These are phyloP conservation scores for Knipowitschia caucasica DNA, from an alignment of 2,797 vertebrate genomes.

Conservation along the genomic window DNA sequence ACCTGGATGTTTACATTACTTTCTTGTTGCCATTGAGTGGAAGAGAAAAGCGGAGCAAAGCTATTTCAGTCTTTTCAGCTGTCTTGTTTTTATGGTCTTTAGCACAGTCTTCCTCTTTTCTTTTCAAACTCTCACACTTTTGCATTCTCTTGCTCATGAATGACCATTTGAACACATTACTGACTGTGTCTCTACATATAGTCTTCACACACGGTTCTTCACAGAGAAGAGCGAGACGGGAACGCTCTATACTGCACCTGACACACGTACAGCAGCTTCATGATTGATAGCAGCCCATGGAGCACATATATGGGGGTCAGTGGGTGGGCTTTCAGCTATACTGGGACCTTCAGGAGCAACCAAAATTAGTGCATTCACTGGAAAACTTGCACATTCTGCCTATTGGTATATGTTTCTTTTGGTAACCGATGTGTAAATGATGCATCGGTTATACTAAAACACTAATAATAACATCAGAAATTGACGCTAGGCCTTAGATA, in stretches of 20 bases:
- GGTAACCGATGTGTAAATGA: too few relatives aligned
- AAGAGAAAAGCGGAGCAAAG: slow-evolving; percentile 47
- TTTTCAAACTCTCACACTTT: slow-evolving; percentile 34
- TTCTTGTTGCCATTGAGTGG: slow-evolving; percentile 47
- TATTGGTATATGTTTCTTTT: slow-evolving; percentile 3
- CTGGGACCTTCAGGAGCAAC: slow-evolving; percentile 42
- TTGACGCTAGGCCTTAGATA: background rate
- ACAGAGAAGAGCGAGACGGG: slow-evolving; percentile 4
- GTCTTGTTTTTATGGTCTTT: slow-evolving; percentile 65
- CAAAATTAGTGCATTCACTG: slow-evolving; percentile 58
- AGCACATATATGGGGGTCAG: slow-evolving; percentile 69
- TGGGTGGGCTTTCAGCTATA: slow-evolving; percentile 54
- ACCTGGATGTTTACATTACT: background rate
- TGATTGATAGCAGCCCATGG: slow-evolving; percentile 62
- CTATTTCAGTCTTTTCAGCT: slow-evolving; percentile 75
- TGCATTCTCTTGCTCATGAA: slow-evolving; percentile 43
- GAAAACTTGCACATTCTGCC: slow-evolving; percentile 42
- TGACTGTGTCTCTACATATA: background rate
- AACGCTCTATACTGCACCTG: slow-evolving; percentile 24
- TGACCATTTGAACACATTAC: background rate
- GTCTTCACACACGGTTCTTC: slow-evolving; percentile 11
- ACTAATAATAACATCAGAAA: too few relatives aligned
- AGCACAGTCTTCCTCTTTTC: slow-evolving; percentile 47
- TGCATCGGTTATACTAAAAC: too few relatives aligned
- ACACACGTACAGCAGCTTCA: slow-evolving; percentile 41